A percentile compares a stretch with the other conserved stretches of the same genome.
These are phyloP conservation scores for Amiota minor DNA, from an alignment of 2,888 invertebrate genomes.

Conservation along the genomic window DNA sequence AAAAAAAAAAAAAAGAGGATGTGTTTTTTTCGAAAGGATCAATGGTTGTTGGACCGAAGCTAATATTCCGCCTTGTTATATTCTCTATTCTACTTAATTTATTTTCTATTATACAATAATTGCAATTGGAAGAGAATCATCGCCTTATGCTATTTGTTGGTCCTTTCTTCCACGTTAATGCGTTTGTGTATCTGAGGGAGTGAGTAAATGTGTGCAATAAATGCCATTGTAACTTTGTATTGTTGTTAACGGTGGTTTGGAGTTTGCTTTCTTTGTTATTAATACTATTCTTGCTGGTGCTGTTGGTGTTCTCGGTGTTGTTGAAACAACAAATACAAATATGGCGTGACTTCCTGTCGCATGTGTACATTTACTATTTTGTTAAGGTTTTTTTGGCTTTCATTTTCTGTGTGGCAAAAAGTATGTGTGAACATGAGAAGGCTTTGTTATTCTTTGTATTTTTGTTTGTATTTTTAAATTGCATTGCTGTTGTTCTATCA, in stretches of 20 bases:
- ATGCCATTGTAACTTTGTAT: background rate
- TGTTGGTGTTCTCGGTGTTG: constrained; percentile 1
- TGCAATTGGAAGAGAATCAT: too few species aligned
- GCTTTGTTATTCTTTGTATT: background rate
- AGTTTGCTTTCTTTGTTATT: constrained; percentile 48
- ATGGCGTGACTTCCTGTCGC: constrained; percentile 65
- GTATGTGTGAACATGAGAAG: constrained; percentile 24
- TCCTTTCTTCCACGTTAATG: background rate
- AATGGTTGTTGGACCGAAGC: too few species aligned
- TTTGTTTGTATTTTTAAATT: constrained; percentile 3
- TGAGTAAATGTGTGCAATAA: constrained; percentile 21
- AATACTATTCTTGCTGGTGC: too few species aligned
- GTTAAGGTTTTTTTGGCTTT: constrained; percentile 2
- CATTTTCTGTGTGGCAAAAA: background rate
- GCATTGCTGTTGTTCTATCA: constrained; percentile 10
- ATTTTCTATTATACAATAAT: too few species aligned
- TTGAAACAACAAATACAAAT: constrained; percentile 21
- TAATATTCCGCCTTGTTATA: too few species aligned
- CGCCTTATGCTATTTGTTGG: too few species aligned
- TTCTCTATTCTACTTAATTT: too few species aligned
- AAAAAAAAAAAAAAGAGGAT: too few species aligned
- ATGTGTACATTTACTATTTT: constrained; percentile 36
- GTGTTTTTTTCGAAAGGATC: too few species aligned
- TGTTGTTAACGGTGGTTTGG: constrained; percentile 53
- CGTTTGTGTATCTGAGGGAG: background rate